Percentiles rank a stretch among this genome's conserved stretches.
Evolutionary conservation across 2,113 vertebrate genomes (phyloP).

Genomic region (Scopus umbretta): DNA sequence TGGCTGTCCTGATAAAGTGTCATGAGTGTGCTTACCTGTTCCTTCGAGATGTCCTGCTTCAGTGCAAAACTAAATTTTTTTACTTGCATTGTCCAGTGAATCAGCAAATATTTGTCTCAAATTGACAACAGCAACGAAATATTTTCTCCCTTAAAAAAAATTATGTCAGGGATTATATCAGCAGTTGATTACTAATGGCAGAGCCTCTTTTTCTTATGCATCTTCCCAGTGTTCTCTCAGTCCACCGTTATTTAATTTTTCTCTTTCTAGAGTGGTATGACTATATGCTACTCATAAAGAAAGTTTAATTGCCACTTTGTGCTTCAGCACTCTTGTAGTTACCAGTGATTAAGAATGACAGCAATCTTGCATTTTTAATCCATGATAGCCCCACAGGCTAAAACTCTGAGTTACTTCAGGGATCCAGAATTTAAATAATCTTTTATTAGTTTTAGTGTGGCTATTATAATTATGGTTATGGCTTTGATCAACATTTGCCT

Average conservation of each 20-base stretch:
- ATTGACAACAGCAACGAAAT: neutral
- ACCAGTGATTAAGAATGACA: neutral
- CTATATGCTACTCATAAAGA: neutral
- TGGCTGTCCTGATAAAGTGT: neutral
- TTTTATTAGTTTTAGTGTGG: slow-evolving; percentile 34
- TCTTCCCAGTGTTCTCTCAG: neutral
- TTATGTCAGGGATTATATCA: neutral
- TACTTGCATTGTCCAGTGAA: neutral
- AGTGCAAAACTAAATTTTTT: neutral
- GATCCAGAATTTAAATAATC: neutral
- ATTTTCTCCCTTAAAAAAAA: neutral
- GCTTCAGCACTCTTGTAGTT: neutral
- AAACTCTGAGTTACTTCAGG: neutral
- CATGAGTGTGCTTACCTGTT: neutral
- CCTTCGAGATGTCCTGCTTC: neutral
- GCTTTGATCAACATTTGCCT: slow-evolving; percentile 17
- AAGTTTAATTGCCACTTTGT: slow-evolving; percentile 15
- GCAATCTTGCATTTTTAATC: neutral
- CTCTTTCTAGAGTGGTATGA: neutral
- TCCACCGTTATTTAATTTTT: neutral
- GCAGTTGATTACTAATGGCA: neutral
- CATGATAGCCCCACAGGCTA: neutral
- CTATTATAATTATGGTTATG: neutral
- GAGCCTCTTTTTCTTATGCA: neutral
- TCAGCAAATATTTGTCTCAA: neutral